These are phyloP conservation scores for Nemoura dubitans DNA, from an alignment of 2,888 invertebrate species.

Conservation along the genomic window DNA sequence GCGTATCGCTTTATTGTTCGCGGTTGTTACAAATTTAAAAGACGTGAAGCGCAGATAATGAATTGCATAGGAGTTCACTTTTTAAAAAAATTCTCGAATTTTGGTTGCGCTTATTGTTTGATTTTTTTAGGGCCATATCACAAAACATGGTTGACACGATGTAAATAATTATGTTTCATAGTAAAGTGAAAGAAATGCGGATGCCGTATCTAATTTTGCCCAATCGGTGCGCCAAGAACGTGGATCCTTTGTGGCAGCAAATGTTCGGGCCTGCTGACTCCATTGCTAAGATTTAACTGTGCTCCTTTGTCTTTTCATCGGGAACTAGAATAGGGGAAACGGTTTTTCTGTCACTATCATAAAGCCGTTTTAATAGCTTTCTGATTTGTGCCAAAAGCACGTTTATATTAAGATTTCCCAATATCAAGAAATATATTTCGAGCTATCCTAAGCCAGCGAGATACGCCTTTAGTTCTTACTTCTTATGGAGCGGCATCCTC, in stretches of 20 bases:
- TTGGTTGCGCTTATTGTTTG: too few relatives aligned
- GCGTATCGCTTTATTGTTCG: neutral
- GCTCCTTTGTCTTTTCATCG: neutral
- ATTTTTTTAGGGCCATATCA: neutral
- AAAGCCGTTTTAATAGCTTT: neutral
- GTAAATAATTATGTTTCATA: neutral
- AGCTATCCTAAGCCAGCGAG: neutral
- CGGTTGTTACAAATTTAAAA: neutral
- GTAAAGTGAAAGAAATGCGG: neutral
- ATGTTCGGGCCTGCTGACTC: neutral
- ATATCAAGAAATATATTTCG: neutral
- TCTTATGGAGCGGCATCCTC: neutral
- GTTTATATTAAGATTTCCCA: constrained; percentile 3
- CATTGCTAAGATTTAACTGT: neutral
- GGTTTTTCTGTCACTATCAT: constrained; percentile 12
- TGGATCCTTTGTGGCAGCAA: neutral
- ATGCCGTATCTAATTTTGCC: neutral
- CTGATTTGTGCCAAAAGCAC: constrained; percentile 5
- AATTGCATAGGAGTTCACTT: neutral
- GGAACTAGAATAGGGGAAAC: neutral
- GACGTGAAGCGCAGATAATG: neutral
- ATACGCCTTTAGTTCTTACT: neutral
- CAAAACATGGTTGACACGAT: neutral
- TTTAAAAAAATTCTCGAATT: neutral
- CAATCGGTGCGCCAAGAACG: neutral